Conservation (phyloP, 2,113 vertebrate species). For the Parus major region DNA sequence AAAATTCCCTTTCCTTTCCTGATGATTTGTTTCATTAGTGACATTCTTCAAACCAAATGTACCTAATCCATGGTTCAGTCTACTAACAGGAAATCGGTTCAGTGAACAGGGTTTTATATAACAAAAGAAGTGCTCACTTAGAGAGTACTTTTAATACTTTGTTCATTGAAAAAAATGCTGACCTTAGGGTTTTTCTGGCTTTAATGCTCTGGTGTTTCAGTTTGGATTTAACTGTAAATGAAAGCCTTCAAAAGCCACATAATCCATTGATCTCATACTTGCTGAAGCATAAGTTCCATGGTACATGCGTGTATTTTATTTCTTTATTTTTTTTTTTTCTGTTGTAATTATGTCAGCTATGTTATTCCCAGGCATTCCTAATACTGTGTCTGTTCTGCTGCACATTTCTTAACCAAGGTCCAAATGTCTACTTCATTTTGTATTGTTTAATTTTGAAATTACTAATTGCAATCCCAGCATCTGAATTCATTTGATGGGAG, state of each 20-base stretch:
- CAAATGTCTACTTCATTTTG: background rate
- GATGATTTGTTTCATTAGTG: slow-evolving; percentile 75
- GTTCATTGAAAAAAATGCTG: slow-evolving; percentile 72
- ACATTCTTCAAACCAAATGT: slow-evolving; percentile 77
- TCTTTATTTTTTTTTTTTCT: slow-evolving; percentile 51
- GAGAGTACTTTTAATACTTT: slow-evolving; percentile 69
- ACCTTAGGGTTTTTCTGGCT: slow-evolving; percentile 63
- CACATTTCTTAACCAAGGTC: background rate
- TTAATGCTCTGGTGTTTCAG: slow-evolving; percentile 72
- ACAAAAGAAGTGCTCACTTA: slow-evolving; percentile 78
- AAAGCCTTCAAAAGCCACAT: slow-evolving; percentile 67
- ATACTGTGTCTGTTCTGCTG: slow-evolving; percentile 22
- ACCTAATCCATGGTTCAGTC: slow-evolving; percentile 72
- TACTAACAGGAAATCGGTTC: slow-evolving; percentile 74
- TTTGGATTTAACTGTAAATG: slow-evolving; percentile 73
- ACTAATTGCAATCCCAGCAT: background rate
- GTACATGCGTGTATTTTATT: slow-evolving; percentile 47
- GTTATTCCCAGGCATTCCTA: slow-evolving; percentile 34
- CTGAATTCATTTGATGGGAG: background rate
- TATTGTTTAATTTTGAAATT: background rate
- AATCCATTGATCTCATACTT: slow-evolving; percentile 75
- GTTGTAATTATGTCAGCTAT: slow-evolving; percentile 55
- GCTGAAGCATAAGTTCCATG: slow-evolving; percentile 67
- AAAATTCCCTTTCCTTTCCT: slow-evolving; percentile 64
- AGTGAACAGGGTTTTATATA: slow-evolving; percentile 68